Evolutionary conservation across 53 echinoderm and acorn worm species (phyloP), one percentile per base, ranked within the genome.

Genomic region (Hippasteria phrygiana): DNA sequence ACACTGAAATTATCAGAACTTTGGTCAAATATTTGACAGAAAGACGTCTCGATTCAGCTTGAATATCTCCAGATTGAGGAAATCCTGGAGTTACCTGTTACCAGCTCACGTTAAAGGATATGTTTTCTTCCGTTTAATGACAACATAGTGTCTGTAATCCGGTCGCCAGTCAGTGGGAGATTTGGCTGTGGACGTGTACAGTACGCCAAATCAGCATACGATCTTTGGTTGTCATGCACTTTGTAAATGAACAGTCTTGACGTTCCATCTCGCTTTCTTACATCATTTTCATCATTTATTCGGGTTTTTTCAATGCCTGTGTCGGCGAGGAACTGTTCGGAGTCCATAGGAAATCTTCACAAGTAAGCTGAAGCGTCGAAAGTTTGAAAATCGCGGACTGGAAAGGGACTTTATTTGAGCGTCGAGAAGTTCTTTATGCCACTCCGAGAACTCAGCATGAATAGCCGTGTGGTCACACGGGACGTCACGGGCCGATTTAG

Each of bases 401-500:
- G 29, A 76, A 76, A 76, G 53, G 76, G 34, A 31, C 31, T 24
- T 43, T 76, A 32, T 34, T 34, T 18, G 48, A 50, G 7, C 20
- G 26, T 59, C 59, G 59, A 7, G 27, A 20, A 59, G 50, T 50
- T 53, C 43, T 76, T 74, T 76, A 88, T 88, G 78, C 77, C 88
- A 88, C 88, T 80, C 31, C 79, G 62, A 74, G 71, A 80, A 71
- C 56, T 69, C 38, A 28, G 43, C 71, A 91, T 91, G 91, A 77
- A 91, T 91, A 45, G 87, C 35, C 89, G 91, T 34, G 83, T 94
- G 37, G 90, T 96, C 59, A 88, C 91, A 22, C 94, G 91, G 76
- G 96, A 90, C 62, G 93, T 92, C 73, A 94, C 94, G 33, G 93
- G 77, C 55, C 90, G 91, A 50, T 96, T 91, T 71, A 62, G 94